Conservation (phyloP, 2,888 invertebrate species). For the Rhagophthalmus giganteus region DNA sequence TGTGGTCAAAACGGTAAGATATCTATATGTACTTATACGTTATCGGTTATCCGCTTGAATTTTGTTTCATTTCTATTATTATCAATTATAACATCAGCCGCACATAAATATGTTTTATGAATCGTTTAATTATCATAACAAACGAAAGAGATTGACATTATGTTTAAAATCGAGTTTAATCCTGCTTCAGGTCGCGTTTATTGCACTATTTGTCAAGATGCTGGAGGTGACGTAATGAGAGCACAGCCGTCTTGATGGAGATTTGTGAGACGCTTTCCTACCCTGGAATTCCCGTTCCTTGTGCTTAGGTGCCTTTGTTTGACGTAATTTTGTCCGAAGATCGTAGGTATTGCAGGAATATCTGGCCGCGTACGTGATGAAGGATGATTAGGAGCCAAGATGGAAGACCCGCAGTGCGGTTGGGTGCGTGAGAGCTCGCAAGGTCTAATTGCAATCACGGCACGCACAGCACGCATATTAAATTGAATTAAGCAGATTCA, state of each 20-base stretch:
- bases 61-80: too few species aligned
- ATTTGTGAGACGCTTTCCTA: conserved; percentile 32
- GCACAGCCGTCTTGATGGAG: conserved; percentile 36
- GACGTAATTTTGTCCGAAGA: conserved; percentile 25
- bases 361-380: conserved; percentile 24
- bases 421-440: conserved; percentile 26
- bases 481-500: conserved; percentile 32
- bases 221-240: conserved; percentile 35
- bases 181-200: conserved; percentile 33
- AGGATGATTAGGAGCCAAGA: conserved; percentile 26
- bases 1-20: too few species aligned
- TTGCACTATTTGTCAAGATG: conserved; percentile 39
- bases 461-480: conserved; percentile 32
- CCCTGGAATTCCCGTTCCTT: conserved; percentile 14
- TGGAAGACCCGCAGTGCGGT: conserved; percentile 26
- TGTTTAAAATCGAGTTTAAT: conserved; percentile 32
- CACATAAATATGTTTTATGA: too few species aligned
- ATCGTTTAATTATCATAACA: too few species aligned
- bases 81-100: too few species aligned
- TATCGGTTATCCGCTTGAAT: too few species aligned
- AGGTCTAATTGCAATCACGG: conserved; percentile 31
- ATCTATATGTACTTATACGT: too few species aligned
- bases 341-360: conserved; percentile 25
- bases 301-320: conserved; percentile 13
- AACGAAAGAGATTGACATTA: conserved; percentile 26